Evolutionary conservation across 2,113 vertebrate species (phyloP).

Genomic region (Bubo blakistoni): DNA sequence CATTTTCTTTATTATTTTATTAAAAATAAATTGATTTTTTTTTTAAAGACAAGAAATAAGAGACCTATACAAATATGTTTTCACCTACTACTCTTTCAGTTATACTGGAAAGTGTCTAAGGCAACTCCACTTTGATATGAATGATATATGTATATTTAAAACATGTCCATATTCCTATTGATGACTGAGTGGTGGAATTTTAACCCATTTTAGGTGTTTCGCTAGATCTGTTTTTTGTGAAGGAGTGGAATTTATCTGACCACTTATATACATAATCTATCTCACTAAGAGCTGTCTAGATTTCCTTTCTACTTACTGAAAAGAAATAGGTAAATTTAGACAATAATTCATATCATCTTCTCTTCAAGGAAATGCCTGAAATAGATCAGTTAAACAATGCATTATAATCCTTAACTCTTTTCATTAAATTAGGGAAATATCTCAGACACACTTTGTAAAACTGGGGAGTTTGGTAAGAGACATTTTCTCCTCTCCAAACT

Average conservation of each 20-base stretch:
- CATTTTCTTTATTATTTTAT: constrained; percentile 36
- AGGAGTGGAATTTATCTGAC: background rate
- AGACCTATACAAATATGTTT: background rate
- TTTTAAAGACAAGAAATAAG: constrained; percentile 15
- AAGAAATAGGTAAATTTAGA: background rate
- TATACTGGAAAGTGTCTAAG: background rate
- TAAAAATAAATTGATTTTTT: constrained; percentile 59
- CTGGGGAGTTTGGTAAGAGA: background rate
- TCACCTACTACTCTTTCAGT: background rate
- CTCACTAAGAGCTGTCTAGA: background rate
- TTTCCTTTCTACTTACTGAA: background rate
- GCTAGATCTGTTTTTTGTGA: background rate
- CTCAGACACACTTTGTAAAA: background rate
- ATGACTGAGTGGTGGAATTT: background rate
- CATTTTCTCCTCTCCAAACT: background rate
- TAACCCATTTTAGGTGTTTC: accelerated
- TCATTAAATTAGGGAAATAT: background rate
- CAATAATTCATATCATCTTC: background rate
- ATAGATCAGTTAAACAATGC: background rate
- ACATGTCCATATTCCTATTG: background rate
- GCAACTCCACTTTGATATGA: background rate
- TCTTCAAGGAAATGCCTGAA: background rate
- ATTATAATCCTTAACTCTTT: background rate
- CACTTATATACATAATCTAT: background rate
- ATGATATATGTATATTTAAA: background rate